These are phyloP conservation scores for Tragelaphus oryx DNA, from an alignment of 2,797 vertebrate genomes.

Conservation along the genomic window DNA sequence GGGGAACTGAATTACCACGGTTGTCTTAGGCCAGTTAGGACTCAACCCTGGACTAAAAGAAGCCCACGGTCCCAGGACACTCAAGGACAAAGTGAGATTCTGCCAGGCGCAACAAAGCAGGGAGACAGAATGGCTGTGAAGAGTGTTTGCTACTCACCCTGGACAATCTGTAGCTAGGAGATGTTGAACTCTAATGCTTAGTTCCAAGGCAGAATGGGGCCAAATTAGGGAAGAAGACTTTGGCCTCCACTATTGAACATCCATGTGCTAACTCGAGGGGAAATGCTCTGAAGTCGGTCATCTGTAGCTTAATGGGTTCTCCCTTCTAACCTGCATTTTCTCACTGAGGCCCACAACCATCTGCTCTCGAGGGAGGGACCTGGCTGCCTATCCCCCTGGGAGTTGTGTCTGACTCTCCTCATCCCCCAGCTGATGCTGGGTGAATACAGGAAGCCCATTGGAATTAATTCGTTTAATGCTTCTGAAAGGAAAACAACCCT, in stretches of 20 bases:
- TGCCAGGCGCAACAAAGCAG: not conserved
- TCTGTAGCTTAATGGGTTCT: accelerated
- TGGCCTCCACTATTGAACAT: not conserved
- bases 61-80: accelerated
- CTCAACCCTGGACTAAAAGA: too few relatives aligned
- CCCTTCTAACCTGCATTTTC: not conserved
- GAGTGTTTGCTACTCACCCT: accelerated
- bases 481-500: not conserved
- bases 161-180: accelerated
- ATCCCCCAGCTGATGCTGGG: not conserved
- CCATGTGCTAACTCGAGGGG: not conserved
- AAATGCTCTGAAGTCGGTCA: not conserved
- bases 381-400: accelerated
- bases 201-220: not conserved
- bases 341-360: not conserved
- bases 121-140: accelerated
- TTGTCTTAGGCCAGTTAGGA: not conserved
- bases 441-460: not conserved
- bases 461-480: not conserved
- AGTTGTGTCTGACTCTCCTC: accelerated
- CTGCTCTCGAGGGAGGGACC: not conserved
- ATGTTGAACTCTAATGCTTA: too few relatives aligned
- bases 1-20: not conserved
- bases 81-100: accelerated
- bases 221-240: too few relatives aligned